Evolutionary conservation across 2,888 invertebrate species (phyloP).

Genomic region (Microctonus hyperodae): DNA sequence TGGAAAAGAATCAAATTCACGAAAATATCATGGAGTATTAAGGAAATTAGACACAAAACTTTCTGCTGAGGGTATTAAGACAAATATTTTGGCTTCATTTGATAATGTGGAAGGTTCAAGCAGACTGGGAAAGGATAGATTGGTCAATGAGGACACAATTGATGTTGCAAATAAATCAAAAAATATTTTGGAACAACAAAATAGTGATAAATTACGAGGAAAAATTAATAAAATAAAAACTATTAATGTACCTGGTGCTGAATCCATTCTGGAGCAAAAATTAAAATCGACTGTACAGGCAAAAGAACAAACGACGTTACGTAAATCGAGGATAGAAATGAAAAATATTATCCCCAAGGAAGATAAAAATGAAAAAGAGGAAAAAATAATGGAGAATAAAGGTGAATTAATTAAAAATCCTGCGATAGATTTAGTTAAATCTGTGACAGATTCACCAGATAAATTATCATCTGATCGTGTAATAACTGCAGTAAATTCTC

Average conservation of each 20-base stretch:
- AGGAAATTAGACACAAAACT: neutral
- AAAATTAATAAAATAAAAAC: neutral
- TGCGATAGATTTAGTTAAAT: too few relatives aligned
- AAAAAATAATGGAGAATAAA: neutral
- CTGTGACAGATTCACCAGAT: neutral
- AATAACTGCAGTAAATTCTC: too few relatives aligned
- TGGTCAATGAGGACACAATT: neutral
- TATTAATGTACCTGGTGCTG: neutral
- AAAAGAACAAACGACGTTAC: neutral
- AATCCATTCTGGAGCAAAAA: neutral
- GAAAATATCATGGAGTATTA: neutral
- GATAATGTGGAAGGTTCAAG: neutral
- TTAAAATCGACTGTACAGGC: neutral
- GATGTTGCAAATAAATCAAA: neutral
- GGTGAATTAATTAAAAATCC: neutral
- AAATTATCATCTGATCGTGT: neutral
- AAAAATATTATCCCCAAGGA: neutral
- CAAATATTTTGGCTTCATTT: constrained; percentile 9
- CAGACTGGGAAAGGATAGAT: neutral
- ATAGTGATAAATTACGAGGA: neutral
- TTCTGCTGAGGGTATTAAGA: constrained; percentile 2
- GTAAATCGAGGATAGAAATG: neutral
- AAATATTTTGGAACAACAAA: neutral
- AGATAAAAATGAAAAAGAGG: neutral
- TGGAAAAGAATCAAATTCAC: neutral